Percentiles rank a stretch among this genome's conserved stretches.
These are phyloP conservation scores for Ammodytes dubius DNA, from an alignment of 2,113 vertebrate genomes.

Conservation along the genomic window DNA sequence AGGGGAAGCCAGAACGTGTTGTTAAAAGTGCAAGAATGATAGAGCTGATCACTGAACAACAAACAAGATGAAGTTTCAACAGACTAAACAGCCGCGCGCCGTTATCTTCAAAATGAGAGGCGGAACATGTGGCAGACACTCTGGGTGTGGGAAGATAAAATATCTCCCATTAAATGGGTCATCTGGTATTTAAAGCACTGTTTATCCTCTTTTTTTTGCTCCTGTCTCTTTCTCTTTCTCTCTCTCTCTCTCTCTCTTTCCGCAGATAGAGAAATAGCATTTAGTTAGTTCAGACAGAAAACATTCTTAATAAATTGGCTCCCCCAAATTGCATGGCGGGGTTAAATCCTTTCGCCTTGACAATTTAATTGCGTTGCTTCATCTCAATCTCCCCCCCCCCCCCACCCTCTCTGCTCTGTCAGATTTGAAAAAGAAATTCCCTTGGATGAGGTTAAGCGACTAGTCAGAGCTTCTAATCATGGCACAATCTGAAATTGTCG, in stretches of 20 bases:
- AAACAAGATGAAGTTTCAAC: slow-evolving; percentile 49
- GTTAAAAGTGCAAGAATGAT: slow-evolving; percentile 42
- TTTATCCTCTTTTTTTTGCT: slow-evolving; percentile 60
- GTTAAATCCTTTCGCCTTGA: slow-evolving; percentile 67
- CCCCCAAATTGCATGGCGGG: slow-evolving; percentile 54
- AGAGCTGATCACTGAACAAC: slow-evolving; percentile 53
- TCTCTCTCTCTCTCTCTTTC: slow-evolving; percentile 31
- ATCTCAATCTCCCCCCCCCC: slow-evolving; percentile 47
- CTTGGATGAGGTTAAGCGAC: slow-evolving; percentile 78
- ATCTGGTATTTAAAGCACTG: slow-evolving; percentile 73
- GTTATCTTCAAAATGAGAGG: slow-evolving; percentile 54
- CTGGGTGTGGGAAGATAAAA: slow-evolving; percentile 56
- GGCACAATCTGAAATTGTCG: slow-evolving; percentile 86
- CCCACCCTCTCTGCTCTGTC: slow-evolving; percentile 45
- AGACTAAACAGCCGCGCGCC: slow-evolving; percentile 37
- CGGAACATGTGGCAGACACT: slow-evolving; percentile 52
- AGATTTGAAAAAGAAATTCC: slow-evolving; percentile 63
- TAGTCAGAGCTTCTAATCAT: slow-evolving; percentile 80
- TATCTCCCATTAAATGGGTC: slow-evolving; percentile 71
- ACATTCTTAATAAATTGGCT: slow-evolving; percentile 68
- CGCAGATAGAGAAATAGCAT: slow-evolving; percentile 47
- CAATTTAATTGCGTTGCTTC: slow-evolving; percentile 77
- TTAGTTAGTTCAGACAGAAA: slow-evolving; percentile 60
- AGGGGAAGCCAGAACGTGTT: slow-evolving; percentile 47
- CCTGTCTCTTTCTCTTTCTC: slow-evolving; percentile 33